phyloP scores from a whole-genome alignment of 2,113 vertebrate species.

The Ranitomeya imitator region DNA sequence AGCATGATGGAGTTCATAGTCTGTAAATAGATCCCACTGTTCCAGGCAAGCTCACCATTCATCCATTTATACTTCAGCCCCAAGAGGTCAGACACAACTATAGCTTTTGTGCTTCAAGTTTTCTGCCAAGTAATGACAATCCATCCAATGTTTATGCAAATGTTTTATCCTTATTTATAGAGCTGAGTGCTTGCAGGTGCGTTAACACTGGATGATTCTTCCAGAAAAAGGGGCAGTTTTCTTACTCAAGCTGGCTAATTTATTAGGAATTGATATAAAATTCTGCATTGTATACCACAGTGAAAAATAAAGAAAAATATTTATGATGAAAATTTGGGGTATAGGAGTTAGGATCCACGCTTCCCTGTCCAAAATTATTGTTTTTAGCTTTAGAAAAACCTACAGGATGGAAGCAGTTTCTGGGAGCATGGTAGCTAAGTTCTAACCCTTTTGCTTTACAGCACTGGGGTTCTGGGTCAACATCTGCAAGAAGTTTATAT shows the following conservation, averaged over 20 bases:
- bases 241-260: neutral
- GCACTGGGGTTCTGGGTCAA: too few relatives aligned
- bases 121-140: slow-evolving; percentile 16
- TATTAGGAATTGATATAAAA: neutral
- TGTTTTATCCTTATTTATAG: slow-evolving; percentile 22
- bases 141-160: slow-evolving; percentile 24
- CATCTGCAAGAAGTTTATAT: too few relatives aligned
- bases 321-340: neutral
- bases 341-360: neutral
- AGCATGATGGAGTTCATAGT: slow-evolving; percentile 13
- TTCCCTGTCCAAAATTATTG: neutral
- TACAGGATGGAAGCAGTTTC: too few relatives aligned
- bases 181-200: slow-evolving; percentile 24
- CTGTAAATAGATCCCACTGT: neutral
- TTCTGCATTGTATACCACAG: neutral
- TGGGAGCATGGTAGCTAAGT: too few relatives aligned
- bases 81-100: slow-evolving; percentile 2
- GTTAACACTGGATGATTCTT: neutral
- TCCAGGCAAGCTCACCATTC: slow-evolving; percentile 5
- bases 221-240: neutral
- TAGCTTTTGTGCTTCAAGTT: slow-evolving; percentile 8
- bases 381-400: neutral
- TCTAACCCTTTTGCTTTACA: too few relatives aligned
- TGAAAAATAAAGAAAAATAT: neutral
- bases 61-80: slow-evolving; percentile 23